Evolutionary conservation across 2,888 invertebrate species (phyloP), one percentile per base, ranked within the genome.

Genomic region (Eilema griseolum): DNA sequence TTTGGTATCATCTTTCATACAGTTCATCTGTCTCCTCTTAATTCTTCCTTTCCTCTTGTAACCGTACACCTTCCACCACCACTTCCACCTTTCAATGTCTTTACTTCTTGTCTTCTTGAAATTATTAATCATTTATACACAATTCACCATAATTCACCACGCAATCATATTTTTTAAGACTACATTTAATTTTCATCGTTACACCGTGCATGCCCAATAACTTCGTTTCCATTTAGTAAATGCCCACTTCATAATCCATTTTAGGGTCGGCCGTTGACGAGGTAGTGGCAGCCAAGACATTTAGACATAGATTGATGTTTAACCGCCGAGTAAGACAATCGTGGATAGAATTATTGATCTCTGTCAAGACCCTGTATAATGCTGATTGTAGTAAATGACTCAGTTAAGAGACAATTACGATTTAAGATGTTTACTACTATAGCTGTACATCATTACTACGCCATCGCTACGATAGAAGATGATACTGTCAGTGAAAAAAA

Each of bases 251-350:
- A 28, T 26, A 41, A 59, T 59, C 73, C 76, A 72, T 81, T 76
- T 69, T 71, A 60, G 73, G 71, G 52, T 61, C 33, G 69, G 67
- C 72, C 66, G 64, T 68, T 70, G 73, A 74, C 64, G 75, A 77
- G 70, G 69, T 69, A 80, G 72, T 68, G 66, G 57, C 61, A 67
- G 33, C 46, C 66, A 72, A 62, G 73, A 77, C 70, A 71, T 61
- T 67, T 75, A 61, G 82, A 81, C 79, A 33, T 70, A 79, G 79
- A 80, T 80, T 80, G 80, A 80, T 80, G 80, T 67, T 69, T 66
- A 59, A 31, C 61, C 69, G 52, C 52, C 64, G 71, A 74, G 73
- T 72, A 69, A 70, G 75, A 71, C 79, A 79, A 69, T 69, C 61
- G 64, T 67, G 33, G 60, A 24, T 33, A 26, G 65, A 62, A 16